Evolutionary conservation across 2,113 vertebrate genomes (phyloP).

Genomic region (Gopherus evgoodei): DNA sequence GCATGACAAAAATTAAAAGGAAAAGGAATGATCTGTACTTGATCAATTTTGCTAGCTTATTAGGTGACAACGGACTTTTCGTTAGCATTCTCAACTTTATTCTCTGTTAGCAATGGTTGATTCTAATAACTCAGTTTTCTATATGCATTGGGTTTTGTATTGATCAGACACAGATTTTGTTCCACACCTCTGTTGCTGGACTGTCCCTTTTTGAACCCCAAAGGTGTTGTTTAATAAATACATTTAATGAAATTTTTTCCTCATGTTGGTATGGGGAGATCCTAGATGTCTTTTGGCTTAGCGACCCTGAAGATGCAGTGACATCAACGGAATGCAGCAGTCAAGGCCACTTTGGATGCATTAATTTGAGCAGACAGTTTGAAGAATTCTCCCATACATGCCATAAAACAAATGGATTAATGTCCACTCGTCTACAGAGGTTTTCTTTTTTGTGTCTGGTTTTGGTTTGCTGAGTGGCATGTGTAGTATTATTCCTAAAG

Average conservation of each 20-base stretch:
- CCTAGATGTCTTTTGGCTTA: neutral
- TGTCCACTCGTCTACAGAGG: neutral
- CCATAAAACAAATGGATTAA: neutral
- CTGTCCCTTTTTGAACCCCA: constrained; percentile 12
- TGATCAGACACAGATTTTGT: neutral
- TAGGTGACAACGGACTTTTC: neutral
- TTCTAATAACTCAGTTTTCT: neutral
- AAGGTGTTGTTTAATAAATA: neutral
- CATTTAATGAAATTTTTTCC: neutral
- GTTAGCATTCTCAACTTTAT: neutral
- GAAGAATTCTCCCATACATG: neutral
- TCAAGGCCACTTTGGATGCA: neutral
- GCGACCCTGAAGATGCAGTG: neutral
- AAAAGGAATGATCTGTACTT: neutral
- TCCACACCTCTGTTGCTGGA: neutral
- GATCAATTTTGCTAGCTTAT: neutral
- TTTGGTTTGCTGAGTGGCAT: neutral
- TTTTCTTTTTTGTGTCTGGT: neutral
- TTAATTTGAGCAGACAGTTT: neutral
- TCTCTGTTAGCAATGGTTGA: neutral
- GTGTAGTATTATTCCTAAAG: neutral
- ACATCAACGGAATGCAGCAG: neutral
- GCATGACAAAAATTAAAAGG: neutral
- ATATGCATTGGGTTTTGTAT: neutral
- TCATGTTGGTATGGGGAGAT: neutral